Percentiles rank a stretch among this genome's conserved stretches.
These are phyloP conservation scores for Indri indri DNA, from an alignment of 2,113 vertebrate genomes.

Conservation along the genomic window DNA sequence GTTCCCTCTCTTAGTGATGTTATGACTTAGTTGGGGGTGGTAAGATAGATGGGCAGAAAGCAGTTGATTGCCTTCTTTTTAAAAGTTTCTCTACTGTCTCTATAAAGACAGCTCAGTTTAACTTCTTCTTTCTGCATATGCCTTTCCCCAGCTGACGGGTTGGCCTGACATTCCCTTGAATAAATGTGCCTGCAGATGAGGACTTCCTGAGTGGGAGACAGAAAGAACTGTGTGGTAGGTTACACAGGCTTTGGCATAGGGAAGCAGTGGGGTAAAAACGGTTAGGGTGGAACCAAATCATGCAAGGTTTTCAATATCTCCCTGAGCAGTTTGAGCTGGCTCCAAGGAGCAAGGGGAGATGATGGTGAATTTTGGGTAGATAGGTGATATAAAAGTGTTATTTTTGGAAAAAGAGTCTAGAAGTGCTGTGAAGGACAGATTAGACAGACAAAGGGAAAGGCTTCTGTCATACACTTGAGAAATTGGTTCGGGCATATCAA, in stretches of 20 bases:
- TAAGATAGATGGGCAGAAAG: not conserved
- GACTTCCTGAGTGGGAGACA: not conserved
- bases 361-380: not conserved
- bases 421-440: not conserved
- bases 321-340: not conserved
- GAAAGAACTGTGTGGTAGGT: not conserved
- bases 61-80: not conserved
- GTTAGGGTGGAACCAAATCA: not conserved
- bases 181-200: not conserved
- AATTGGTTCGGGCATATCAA: not conserved
- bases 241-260: not conserved
- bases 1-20: not conserved
- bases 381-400: not conserved
- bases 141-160: not conserved
- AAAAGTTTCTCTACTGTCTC: not conserved
- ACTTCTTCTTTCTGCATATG: not conserved
- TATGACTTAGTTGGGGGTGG: not conserved
- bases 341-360: not conserved
- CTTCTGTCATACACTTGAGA: not conserved
- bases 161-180: not conserved
- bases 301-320: not conserved
- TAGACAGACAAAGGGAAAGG: not conserved
- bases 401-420: not conserved
- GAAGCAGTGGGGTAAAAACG: not conserved
- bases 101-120: not conserved